Conservation (phyloP, 2,113 vertebrate genomes). For the Microcebus lehilahytsara region DNA sequence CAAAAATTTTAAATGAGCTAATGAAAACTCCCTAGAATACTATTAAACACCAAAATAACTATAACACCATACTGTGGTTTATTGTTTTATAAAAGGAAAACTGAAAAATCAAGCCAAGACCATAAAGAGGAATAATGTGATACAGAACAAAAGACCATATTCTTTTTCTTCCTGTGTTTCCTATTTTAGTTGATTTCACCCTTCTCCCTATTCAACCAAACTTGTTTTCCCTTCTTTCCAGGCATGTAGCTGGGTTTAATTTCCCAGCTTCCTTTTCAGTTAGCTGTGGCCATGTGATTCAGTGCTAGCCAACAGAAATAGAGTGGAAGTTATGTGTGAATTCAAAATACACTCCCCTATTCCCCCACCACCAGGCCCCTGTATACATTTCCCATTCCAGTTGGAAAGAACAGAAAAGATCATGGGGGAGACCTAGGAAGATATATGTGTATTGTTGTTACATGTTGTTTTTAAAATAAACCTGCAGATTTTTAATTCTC, state of each 20-base stretch:
- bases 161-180: not conserved
- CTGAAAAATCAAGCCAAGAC: constrained; percentile 11
- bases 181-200: not conserved
- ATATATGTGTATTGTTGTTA: rapidly evolving
- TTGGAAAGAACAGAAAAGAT: not conserved
- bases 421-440: not conserved
- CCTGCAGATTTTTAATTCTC: not conserved
- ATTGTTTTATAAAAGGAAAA: constrained; percentile 51
- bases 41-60: constrained; percentile 54
- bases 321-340: not conserved
- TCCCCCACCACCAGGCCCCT: rapidly evolving
- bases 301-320: not conserved
- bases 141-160: not conserved
- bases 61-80: constrained; percentile 16
- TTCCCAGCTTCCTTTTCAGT: not conserved
- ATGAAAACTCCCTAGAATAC: constrained; percentile 51
- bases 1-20: constrained; percentile 57
- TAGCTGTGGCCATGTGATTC: not conserved
- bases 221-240: not conserved
- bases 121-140: not conserved
- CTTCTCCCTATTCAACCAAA: not conserved
- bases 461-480: not conserved
- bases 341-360: not conserved
- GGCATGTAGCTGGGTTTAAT: not conserved
- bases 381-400: not conserved